Conservation (phyloP, 1,140 invertebrate genomes). For the Oedothorax gibbosus region DNA sequence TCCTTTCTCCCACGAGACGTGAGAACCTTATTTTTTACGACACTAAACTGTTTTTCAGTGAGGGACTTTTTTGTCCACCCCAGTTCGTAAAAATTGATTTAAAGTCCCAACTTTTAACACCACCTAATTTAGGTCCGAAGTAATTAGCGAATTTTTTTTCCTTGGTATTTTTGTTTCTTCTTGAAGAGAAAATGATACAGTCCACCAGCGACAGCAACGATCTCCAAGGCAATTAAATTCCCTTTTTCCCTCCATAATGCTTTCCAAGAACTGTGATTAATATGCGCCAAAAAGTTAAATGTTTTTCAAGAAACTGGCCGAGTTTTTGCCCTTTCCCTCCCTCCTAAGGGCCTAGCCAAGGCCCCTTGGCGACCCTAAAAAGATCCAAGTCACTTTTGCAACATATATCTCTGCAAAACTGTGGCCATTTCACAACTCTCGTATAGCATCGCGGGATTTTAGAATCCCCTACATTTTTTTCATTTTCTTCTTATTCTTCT, state of each 20-base stretch:
- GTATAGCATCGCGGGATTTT: slow-evolving; percentile 45
- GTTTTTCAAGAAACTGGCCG: slow-evolving; percentile 35
- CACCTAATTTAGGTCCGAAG: slow-evolving; percentile 11
- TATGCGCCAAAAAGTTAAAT: slow-evolving; percentile 56
- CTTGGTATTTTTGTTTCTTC: background rate
- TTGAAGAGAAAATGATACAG: slow-evolving; percentile 51
- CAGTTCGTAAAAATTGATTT: slow-evolving; percentile 49
- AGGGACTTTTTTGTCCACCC: slow-evolving; percentile 4
- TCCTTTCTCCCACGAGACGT: slow-evolving; percentile 6
- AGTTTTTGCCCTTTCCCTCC: slow-evolving; percentile 18
- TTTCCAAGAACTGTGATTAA: slow-evolving; percentile 58
- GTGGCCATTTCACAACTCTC: background rate
- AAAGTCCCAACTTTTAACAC: slow-evolving; percentile 24
- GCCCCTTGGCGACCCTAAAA: slow-evolving; percentile 4
- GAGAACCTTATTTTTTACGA: slow-evolving; percentile 22
- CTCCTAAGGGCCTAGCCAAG: background rate
- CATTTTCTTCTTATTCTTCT: slow-evolving; percentile 2
- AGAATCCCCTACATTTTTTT: slow-evolving; percentile 9
- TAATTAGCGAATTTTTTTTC: slow-evolving; percentile 52
- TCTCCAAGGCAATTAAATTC: slow-evolving; percentile 60
- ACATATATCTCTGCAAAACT: slow-evolving; percentile 45
- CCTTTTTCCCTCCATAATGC: slow-evolving; percentile 52
- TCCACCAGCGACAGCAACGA: background rate
- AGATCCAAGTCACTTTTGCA: slow-evolving; percentile 15
- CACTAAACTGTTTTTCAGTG: slow-evolving; percentile 12